Evolutionary conservation across 2,113 vertebrate species (phyloP), one percentile per base, ranked within the genome.

Genomic region (Microcebus jonahi): DNA sequence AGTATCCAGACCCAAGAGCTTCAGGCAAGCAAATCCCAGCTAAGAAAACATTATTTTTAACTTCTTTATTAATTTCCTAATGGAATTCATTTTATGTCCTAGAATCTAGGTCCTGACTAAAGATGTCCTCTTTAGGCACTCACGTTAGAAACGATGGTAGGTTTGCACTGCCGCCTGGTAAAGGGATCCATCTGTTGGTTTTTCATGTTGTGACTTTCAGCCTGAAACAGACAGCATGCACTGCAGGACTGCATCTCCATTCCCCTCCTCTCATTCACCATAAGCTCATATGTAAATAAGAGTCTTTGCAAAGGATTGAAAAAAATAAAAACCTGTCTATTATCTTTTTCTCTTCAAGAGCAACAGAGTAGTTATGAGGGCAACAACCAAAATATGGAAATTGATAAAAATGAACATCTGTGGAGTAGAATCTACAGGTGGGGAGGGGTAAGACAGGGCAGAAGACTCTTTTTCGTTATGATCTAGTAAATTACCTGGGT

Each of bases 101-200:
- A 95, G 97, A 98, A 98, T 98, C 93, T 97, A 87, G 93, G 91
- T 93, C 77, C 85, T 15, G 77, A 97, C 93, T 82, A 71, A 81
- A 80, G 25, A 93, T 4, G 71, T 76, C 85, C 91, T 94, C 94
- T 92, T 94, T 71, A 61, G 57, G 79, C 27, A 98, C 99, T 99
- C 98, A 99, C 99, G 50, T 99, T 99, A n/a, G 99, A 99, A 96
- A 99, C 99, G 98, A 99, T 99, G 63, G 99, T 99, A 91, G 99
- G 99, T 98, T 99, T 99, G 98, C 99, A 99, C 94, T 99, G 99
- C 97, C 99, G 98, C 95, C 99, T 98, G 48, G 99, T 99, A 97
- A 99, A 99, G 18, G 99, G 99, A 90, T 99, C 99, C 99, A 99
- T 99, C 97, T 99, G 99, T 94, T 99, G 99, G 98, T 99, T 99